These are phyloP conservation scores for Drosophila formosana DNA, from an alignment of 2,888 invertebrate species.

Conservation along the genomic window DNA sequence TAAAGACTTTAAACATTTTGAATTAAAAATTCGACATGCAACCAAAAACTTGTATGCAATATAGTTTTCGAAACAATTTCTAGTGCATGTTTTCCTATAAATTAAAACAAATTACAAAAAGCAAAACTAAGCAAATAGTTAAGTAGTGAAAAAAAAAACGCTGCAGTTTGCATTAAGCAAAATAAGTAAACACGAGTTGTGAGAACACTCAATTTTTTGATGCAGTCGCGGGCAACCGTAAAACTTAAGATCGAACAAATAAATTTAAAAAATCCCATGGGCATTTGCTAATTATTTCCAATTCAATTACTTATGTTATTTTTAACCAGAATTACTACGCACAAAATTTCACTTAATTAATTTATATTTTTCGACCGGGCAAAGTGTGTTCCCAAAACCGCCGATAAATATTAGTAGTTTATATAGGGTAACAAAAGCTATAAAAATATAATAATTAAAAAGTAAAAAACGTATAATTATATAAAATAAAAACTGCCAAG, in stretches of 20 bases:
- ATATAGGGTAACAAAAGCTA: constrained; percentile 71
- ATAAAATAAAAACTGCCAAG: constrained; percentile 71
- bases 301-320: constrained; percentile 13
- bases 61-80: constrained; percentile 65
- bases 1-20: constrained; percentile 28
- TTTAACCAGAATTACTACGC: constrained; percentile 50
- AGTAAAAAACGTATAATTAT: constrained; percentile 22
- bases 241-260: constrained; percentile 28
- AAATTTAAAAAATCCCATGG: constrained; percentile 7
- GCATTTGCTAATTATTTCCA: constrained; percentile 24
- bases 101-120: constrained; percentile 30
- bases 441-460: constrained; percentile 25
- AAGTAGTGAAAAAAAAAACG: constrained; percentile 74
- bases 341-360: constrained; percentile 51
- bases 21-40: constrained; percentile 25
- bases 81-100: constrained; percentile 72
- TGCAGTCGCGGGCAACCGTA: constrained; percentile 39
- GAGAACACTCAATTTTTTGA: constrained; percentile 51
- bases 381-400: constrained; percentile 78
- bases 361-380: constrained; percentile 58
- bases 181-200: constrained; percentile 51
- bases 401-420: constrained; percentile 81
- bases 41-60: constrained; percentile 45
- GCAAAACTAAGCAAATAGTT: constrained; percentile 60
- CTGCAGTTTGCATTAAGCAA: constrained; percentile 57